phyloP scores from a whole-genome alignment of 2,888 invertebrate species.

The Lepidocyrtoides sp. region DNA sequence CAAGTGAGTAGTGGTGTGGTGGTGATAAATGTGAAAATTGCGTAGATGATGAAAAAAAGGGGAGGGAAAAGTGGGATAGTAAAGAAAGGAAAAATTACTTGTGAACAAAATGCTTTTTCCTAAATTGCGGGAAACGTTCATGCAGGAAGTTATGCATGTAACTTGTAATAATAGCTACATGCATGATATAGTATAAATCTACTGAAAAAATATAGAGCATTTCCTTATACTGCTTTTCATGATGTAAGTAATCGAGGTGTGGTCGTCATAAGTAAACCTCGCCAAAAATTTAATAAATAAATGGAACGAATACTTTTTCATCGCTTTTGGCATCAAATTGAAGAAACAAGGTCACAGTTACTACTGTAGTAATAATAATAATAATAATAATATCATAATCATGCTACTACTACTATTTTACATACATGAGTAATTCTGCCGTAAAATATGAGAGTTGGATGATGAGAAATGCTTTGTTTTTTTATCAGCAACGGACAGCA shows the following conservation, averaged over 20 bases:
- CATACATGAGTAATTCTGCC: neutral
- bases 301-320: neutral
- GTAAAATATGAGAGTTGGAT: neutral
- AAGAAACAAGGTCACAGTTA: neutral
- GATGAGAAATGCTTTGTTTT: neutral
- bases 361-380: neutral
- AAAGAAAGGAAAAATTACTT: neutral
- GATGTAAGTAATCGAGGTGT: too few species aligned
- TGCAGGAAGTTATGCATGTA: neutral
- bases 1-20: too few species aligned
- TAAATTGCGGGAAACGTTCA: neutral
- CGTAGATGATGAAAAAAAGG: slow-evolving; percentile 4
- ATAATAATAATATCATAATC: neutral
- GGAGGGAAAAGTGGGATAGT: neutral
- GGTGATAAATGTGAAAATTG: slow-evolving; percentile 32
- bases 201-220: too few species aligned
- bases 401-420: neutral
- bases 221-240: too few species aligned
- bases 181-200: too few species aligned
- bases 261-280: neutral
- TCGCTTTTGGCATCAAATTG: neutral
- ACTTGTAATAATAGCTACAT: too few species aligned
- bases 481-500: neutral
- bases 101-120: too few species aligned
- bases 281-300: neutral